Base-by-base conservation (phyloP, 1,140 invertebrate genomes). In the Drosophila tropicalis region DNA sequence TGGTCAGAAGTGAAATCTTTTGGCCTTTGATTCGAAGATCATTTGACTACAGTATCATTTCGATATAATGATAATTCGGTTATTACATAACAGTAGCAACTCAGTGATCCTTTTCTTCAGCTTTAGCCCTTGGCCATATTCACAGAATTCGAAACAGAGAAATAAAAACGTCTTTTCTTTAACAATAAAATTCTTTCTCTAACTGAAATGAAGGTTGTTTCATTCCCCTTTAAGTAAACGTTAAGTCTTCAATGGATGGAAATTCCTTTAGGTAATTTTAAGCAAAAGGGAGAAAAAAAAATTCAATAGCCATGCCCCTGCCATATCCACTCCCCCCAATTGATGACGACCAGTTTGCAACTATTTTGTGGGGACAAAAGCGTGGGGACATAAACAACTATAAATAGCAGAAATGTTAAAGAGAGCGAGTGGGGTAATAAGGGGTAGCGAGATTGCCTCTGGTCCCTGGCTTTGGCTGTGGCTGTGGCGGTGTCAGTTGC, bases 401-500 rank as follows among this genome's bases (percentile, higher is more conserved):
- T 51, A 51, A 60, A 40, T 39, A 40, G 10, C 57, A 19, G 10
- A 40, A 22, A 19, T 7, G 32, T 13, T 39, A 34, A 76, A 70
- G 10, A 39, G 22, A 5, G 13, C 1, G 41, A 3, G 9, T 25
- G 13, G 13, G 3, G 39, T 15, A 3, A 3, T 19, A 15, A 2
- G 58, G n/a, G 22, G 1, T 9, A 10, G 58, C 1, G 5, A 32
- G 10, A 15, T 12, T 17, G 19, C 44, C 19, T 29, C 19, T 61
- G 57, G 54, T 29, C 12, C 10, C 36, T 39, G 36, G 10, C 36
- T 39, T 13, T 63, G 51, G 44, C 44, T 22, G 44, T 51, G 17
- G 44, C 44, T 22, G 17, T 22, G 62, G 70, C 62, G 77, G 78
- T 81, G 77, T 81, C 81, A 78, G 82, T 85, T 86, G 74, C 82